Conservation (phyloP, 2,797 vertebrate genomes). For the Diglossa cyanea region DNA sequence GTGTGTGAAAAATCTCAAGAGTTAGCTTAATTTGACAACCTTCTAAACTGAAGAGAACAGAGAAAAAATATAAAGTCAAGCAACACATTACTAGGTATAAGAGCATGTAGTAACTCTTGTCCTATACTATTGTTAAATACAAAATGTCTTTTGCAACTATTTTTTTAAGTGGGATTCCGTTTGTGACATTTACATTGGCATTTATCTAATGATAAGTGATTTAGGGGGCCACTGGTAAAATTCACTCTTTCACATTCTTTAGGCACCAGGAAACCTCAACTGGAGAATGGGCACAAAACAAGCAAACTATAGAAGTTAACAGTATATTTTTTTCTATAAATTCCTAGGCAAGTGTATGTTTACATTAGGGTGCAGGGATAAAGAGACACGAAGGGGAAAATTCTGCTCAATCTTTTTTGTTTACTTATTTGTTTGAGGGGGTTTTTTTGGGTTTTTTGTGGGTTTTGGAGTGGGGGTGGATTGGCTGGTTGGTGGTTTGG, state of each 20-base stretch:
- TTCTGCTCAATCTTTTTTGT: neutral
- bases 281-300: neutral
- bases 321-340: neutral
- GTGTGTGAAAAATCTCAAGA: neutral
- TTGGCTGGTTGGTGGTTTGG: neutral
- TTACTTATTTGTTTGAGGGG: neutral
- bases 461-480: neutral
- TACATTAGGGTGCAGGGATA: neutral
- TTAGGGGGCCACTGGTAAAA: neutral
- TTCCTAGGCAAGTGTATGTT: accelerated
- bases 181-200: neutral
- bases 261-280: neutral
- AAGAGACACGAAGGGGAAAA: neutral
- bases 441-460: neutral
- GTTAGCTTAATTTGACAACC: neutral
- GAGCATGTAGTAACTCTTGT: neutral
- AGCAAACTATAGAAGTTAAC: neutral
- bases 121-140: neutral
- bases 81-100: neutral
- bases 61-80: neutral
- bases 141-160: accelerated
- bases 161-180: neutral
- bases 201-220: neutral
- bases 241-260: neutral
- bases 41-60: neutral